Evolutionary conservation across 2,888 invertebrate genomes (phyloP), one percentile per base, ranked within the genome.

Genomic region (Vandiemenella viatica): DNA sequence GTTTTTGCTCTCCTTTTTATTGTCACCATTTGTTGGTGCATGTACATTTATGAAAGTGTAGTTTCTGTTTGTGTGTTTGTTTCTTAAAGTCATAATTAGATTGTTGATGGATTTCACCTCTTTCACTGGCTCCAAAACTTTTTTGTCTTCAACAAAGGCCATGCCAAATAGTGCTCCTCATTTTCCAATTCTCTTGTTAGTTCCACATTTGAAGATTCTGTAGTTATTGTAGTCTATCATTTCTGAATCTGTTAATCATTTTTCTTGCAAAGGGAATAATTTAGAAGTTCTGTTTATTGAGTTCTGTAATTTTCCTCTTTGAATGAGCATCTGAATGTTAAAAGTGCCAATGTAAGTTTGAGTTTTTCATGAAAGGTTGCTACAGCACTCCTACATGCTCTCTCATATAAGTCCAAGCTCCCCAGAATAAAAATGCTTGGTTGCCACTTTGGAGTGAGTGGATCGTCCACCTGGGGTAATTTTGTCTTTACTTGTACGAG

Each of bases 31-130:
- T 45, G 45, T 46, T 32, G 50, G 50, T 41, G 50, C 45, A 18
- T 50, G 50, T 21, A 45, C 50, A 20, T 50, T 50, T 8, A 50
- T 46, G 2, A 50, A 26, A 10, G 45, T 50, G 50, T 50, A 50
- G 19, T 38, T 40, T 46, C 46, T 50, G 50, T 46, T 50, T 26
- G 32, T 20, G 20, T 40, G 26, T 45, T 50, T 43, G 37, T 43
- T 43, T 23, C 43, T 43, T 19, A 48, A 8, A 10, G 43, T 43
- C 48, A 48, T 43, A 19, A 48, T 37, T 37, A 37, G 6, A 26
- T 43, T 43, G 20, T 48, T 48, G 37, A 48, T 43, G 20, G 43
- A n/a, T 43, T 26, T 48, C 13, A 48, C 48, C 3, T 48, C 43
- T 37, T 48, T 43, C 18, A 48, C 37, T 37, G 43, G 43, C 8